Evolutionary conservation across 2,888 invertebrate genomes (phyloP), one percentile per base, ranked within the genome.

Genomic region (Chouioia cunea): DNA sequence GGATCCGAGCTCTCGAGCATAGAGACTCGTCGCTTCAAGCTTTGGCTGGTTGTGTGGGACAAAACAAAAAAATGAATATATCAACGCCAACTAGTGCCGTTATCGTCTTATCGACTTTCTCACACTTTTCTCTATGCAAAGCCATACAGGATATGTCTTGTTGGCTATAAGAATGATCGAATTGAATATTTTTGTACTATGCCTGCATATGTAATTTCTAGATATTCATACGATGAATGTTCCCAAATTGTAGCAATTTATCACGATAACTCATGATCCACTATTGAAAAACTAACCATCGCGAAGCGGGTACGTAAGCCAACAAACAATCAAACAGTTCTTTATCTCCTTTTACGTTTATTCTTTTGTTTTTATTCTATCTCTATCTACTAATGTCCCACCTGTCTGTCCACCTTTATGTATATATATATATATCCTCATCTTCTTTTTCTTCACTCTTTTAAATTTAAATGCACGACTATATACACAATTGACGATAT

Each of bases 51-150:
- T 27, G 6, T 27, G 20, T 20, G 52, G 54, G 52, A 59, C 59
- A 65, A 54, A 58, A 52, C 6, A 64, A 64, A 64, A 6, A 27
- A 64, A 59, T 59, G 53, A 43, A 64, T 46, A 48, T 57, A 65
- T 54, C n/a, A 43, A 60, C 48, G 48, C 44, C 46, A 16, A 14
- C 14, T 2, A 44, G n/a, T n/a, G n/a, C n/a, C 10, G 50, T 69
- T 69, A 64, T 64, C 64, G 64, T 58, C 50, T 64, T 59, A 65
- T 65, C 59, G 64, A 36, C 18, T 52, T 70, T 70, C 65, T 59
- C 65, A 65, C 70, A 46, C 58, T 58, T 53, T 16, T 27, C 12
- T n/a, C 0, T n/a, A n/a, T 8, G 15, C 44, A 36, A 36, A 36
- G 6, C 10, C 36, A 36, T 12, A 27, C n/a, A 27, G 27, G 3